phyloP scores from a whole-genome alignment of 2,888 invertebrate genomes.

The Dendrolimus houi region DNA sequence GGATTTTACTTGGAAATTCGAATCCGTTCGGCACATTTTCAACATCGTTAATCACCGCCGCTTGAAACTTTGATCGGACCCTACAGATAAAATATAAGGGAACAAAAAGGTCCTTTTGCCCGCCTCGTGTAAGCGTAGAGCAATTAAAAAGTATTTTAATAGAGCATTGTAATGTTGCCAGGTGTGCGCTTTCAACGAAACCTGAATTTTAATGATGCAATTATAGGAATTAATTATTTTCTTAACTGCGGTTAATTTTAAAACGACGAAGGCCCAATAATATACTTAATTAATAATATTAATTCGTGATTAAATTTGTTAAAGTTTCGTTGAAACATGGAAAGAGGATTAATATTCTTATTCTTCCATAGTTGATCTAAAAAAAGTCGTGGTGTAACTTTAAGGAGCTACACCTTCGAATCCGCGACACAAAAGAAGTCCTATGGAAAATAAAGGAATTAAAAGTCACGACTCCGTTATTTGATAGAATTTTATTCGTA shows the following conservation, averaged over 20 bases:
- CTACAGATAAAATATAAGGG: conserved; percentile 3
- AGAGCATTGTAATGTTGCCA: neutral
- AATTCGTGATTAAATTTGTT: neutral
- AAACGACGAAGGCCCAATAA: neutral
- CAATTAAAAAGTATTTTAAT: conserved; percentile 8
- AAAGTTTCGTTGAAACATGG: neutral
- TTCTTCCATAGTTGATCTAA: no score
- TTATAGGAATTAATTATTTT: neutral
- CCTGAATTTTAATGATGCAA: neutral
- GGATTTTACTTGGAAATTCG: neutral
- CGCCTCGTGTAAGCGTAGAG: conserved; percentile 3
- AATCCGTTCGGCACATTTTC: neutral
- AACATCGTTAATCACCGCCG: neutral
- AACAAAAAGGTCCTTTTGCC: conserved; percentile 4
- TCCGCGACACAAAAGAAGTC: no score
- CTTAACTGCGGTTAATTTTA: neutral
- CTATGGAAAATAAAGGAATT: no score
- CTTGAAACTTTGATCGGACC: conserved; percentile 4
- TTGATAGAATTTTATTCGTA: no score
- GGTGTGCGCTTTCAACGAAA: neutral
- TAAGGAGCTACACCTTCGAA: no score
- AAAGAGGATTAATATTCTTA: no score
- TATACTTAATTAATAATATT: neutral
- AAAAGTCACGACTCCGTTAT: no score
- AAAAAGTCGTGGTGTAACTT: no score